Percentiles rank a stretch among this genome's conserved stretches.
Conservation (phyloP, 1,140 invertebrate genomes). For the Vanessa tameamea region DNA sequence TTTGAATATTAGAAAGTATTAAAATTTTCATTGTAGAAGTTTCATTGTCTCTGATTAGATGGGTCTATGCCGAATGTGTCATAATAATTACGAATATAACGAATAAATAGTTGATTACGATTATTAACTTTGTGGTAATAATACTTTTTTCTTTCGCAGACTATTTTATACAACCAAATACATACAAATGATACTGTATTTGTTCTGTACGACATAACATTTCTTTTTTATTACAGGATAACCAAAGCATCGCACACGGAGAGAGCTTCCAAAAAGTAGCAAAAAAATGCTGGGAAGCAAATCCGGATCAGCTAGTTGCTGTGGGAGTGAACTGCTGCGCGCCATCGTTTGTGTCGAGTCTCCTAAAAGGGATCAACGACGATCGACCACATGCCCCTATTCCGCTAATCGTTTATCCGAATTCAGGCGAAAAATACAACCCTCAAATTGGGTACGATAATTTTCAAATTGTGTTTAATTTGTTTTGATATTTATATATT, state of each 20-base stretch:
- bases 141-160: neutral
- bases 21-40: too few relatives aligned
- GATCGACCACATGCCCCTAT: slow-evolving; percentile 78
- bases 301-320: slow-evolving; percentile 86
- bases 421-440: slow-evolving; percentile 87
- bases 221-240: slow-evolving; percentile 78
- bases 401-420: slow-evolving; percentile 89
- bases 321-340: slow-evolving; percentile 93
- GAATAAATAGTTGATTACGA: too few relatives aligned
- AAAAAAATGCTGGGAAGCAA: slow-evolving; percentile 83
- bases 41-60: too few relatives aligned
- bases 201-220: neutral
- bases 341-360: slow-evolving; percentile 77
- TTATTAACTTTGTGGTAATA: neutral
- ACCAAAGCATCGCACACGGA: slow-evolving; percentile 85
- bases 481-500: neutral
- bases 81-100: too few relatives aligned
- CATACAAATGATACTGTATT: neutral
- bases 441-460: slow-evolving; percentile 80
- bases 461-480: neutral
- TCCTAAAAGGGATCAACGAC: slow-evolving; percentile 83
- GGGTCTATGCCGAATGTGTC: too few relatives aligned
- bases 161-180: neutral
- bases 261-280: slow-evolving; percentile 86
- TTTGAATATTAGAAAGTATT: too few relatives aligned